A percentile compares a stretch with the other conserved stretches of the same genome.
Evolutionary conservation across 2,888 invertebrate genomes (phyloP).

Genomic region (Aporophyla nigra): DNA sequence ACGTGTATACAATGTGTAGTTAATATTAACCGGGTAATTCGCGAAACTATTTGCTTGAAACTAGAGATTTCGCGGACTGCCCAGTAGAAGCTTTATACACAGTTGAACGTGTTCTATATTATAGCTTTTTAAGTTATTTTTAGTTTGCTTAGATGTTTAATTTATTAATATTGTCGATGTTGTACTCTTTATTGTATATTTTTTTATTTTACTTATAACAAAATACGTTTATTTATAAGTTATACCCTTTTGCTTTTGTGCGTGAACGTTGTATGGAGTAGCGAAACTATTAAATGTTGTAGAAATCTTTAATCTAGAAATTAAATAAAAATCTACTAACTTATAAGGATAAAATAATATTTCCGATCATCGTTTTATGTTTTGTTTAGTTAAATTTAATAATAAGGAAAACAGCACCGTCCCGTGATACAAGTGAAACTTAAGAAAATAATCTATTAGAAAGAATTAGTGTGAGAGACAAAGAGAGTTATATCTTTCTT

Average conservation of each 20-base stretch:
- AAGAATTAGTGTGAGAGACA: not conserved
- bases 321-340: not conserved
- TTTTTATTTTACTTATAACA: conserved; percentile 49
- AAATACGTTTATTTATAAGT: conserved; percentile 45
- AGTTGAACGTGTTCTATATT: conserved; percentile 65
- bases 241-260: conserved; percentile 53
- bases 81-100: conserved; percentile 72
- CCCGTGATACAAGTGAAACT: not conserved
- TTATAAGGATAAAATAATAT: no score
- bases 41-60: conserved; percentile 54
- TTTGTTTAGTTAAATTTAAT: not conserved
- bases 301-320: not conserved
- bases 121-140: conserved; percentile 74
- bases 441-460: not conserved
- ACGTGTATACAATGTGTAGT: conserved; percentile 68
- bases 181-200: conserved; percentile 65
- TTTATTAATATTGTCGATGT: conserved; percentile 73
- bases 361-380: not conserved
- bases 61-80: conserved; percentile 66
- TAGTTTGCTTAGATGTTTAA: conserved; percentile 73
- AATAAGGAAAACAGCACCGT: no score
- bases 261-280: conserved; percentile 28
- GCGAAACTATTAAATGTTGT: conserved; percentile 6
- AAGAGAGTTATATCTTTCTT: not conserved
- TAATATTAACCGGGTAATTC: conserved; percentile 69